phyloP scores from a whole-genome alignment of 2,113 vertebrate species.

The Corythornis vintsioides region DNA sequence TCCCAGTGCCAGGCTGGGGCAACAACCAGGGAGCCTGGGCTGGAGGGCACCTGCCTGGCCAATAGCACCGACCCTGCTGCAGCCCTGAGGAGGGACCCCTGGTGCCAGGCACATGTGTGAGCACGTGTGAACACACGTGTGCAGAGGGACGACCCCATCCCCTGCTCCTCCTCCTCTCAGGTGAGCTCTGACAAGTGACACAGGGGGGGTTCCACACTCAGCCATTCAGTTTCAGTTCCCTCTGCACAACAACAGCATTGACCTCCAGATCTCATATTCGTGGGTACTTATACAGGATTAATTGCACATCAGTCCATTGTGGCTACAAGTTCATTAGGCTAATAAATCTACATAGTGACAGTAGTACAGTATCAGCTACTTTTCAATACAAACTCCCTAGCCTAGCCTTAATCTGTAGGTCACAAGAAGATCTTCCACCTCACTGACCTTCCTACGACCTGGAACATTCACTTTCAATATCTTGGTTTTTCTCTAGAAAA shows the following conservation, averaged over 20 bases:
- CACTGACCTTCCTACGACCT: constrained; percentile 55
- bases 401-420: constrained; percentile 61
- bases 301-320: constrained; percentile 79
- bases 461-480: constrained; percentile 77
- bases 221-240: not conserved
- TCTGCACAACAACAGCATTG: constrained; percentile 39
- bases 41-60: not conserved
- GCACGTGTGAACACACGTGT: fast-evolving
- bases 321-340: constrained; percentile 75
- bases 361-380: constrained; percentile 77
- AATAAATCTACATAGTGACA: constrained; percentile 75
- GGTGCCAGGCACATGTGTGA: fast-evolving
- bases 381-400: constrained; percentile 59
- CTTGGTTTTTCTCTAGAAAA: constrained; percentile 38
- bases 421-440: constrained; percentile 23
- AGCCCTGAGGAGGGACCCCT: not conserved
- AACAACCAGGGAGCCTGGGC: not conserved
- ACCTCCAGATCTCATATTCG: constrained; percentile 54
- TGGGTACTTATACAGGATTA: constrained; percentile 65
- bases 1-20: not conserved
- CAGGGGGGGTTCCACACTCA: not conserved
- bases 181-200: not conserved
- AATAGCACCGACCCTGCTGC: not conserved
- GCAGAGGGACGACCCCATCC: not conserved
- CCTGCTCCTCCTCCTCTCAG: not conserved